Evolutionary conservation across 1,140 invertebrate species (phyloP).

Genomic region (Ceratina japonica): DNA sequence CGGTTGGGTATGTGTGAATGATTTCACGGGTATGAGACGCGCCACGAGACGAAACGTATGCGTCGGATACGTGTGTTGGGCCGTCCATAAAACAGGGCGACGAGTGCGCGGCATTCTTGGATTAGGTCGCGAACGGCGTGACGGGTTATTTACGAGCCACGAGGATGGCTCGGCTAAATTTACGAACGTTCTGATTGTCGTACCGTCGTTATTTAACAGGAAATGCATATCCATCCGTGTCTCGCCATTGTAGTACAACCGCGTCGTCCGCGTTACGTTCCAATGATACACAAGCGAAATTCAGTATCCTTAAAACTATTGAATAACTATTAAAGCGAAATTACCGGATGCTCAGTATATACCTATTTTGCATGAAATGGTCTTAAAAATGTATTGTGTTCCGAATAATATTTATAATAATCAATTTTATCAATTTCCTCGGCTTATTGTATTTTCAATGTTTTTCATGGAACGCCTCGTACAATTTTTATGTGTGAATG

Average conservation of each 20-base stretch:
- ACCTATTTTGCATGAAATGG: no score
- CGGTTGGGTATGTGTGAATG: no score
- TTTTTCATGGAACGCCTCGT: no score
- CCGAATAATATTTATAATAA: no score
- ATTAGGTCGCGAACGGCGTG: constrained; percentile 26
- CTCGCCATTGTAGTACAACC: constrained; percentile 32
- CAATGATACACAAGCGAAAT: not conserved
- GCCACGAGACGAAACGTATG: not conserved
- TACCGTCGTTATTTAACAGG: constrained; percentile 28
- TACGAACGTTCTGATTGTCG: constrained; percentile 43
- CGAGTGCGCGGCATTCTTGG: constrained; percentile 17
- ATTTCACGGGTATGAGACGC: no score
- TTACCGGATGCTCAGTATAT: no score
- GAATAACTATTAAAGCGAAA: no score
- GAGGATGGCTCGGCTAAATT: constrained; percentile 41
- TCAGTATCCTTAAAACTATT: no score
- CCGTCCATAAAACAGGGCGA: constrained; percentile 40
- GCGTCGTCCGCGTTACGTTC: not conserved
- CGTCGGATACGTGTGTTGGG: not conserved
- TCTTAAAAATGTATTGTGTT: no score
- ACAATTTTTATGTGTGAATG: no score
- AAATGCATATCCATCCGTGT: constrained; percentile 40
- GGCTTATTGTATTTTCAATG: no score
- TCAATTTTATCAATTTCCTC: no score
- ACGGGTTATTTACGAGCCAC: constrained; percentile 57